A percentile compares a stretch with the other conserved stretches of the same genome.
phyloP scores from a whole-genome alignment of 2,113 vertebrate genomes.

The Ceratotherium simum region DNA sequence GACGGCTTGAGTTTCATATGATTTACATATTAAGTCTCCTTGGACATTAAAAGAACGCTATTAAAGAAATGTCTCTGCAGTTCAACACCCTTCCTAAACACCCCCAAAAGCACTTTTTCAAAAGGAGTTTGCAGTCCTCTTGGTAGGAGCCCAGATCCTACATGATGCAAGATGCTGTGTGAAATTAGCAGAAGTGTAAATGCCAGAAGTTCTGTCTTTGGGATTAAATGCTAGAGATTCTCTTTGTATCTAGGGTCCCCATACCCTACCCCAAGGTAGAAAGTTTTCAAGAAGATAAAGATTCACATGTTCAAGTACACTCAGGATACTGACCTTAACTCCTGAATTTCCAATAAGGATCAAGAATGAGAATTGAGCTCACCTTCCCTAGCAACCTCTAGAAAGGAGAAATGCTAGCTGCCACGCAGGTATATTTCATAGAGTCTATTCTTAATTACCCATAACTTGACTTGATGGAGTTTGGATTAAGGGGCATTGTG shows the following conservation, averaged over 20 bases:
- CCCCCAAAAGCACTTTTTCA: constrained; percentile 55
- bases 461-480: neutral
- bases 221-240: neutral
- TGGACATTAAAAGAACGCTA: constrained; percentile 79
- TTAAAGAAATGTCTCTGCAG: constrained; percentile 70
- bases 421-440: neutral
- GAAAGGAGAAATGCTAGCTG: too few relatives aligned
- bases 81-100: constrained; percentile 65
- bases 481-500: neutral
- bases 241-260: neutral
- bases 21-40: constrained; percentile 76
- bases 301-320: neutral
- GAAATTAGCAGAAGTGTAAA: constrained; percentile 82
- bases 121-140: constrained; percentile 65
- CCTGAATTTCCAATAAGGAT: neutral
- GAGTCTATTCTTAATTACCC: neutral
- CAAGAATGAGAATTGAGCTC: neutral
- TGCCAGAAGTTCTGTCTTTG: constrained; percentile 69
- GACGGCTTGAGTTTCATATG: constrained; percentile 67
- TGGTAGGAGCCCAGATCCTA: constrained; percentile 75
- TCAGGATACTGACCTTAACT: neutral
- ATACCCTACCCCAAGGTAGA: neutral
- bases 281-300: neutral
- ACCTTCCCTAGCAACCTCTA: neutral
- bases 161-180: constrained; percentile 73